phyloP scores from a whole-genome alignment of 2,888 invertebrate genomes.

The Conchocele bisecta region DNA sequence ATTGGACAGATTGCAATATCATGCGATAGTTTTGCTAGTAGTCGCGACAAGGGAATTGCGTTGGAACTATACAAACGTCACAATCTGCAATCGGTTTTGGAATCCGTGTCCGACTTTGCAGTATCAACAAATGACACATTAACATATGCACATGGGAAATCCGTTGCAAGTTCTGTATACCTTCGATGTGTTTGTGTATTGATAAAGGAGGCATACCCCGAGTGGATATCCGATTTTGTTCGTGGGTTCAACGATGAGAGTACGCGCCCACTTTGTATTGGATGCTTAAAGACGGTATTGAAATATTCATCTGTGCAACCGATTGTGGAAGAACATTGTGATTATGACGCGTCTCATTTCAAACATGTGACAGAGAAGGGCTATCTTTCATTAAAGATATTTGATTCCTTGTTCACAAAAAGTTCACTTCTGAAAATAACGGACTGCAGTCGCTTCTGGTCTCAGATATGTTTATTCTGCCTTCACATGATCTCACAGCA shows the following conservation, averaged over 20 bases:
- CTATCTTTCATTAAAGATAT: constrained; percentile 33
- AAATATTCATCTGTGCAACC: too few species aligned
- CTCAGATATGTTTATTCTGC: constrained; percentile 7
- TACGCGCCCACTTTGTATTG: constrained; percentile 34
- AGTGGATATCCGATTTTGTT: constrained; percentile 43
- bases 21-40: constrained; percentile 17
- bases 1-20: constrained; percentile 23
- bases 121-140: too few species aligned
- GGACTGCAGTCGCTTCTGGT: too few species aligned
- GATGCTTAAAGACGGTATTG: constrained; percentile 38
- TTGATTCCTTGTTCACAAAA: constrained; percentile 31
- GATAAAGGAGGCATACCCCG: constrained; percentile 23
- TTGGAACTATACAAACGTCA: constrained; percentile 29
- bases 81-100: constrained; percentile 39
- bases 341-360: constrained; percentile 62
- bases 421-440: too few species aligned
- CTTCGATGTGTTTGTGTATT: constrained; percentile 13
- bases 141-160: too few species aligned
- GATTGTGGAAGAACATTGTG: too few species aligned
- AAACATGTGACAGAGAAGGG: constrained; percentile 40
- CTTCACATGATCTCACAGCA: constrained; percentile 38
- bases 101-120: constrained; percentile 32
- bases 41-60: constrained; percentile 28
- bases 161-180: too few species aligned
- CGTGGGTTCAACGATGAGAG: constrained; percentile 42